A percentile compares a stretch with the other conserved stretches of the same genome.
phyloP scores from a whole-genome alignment of 2,888 invertebrate species.

The Sesamia inferens region DNA sequence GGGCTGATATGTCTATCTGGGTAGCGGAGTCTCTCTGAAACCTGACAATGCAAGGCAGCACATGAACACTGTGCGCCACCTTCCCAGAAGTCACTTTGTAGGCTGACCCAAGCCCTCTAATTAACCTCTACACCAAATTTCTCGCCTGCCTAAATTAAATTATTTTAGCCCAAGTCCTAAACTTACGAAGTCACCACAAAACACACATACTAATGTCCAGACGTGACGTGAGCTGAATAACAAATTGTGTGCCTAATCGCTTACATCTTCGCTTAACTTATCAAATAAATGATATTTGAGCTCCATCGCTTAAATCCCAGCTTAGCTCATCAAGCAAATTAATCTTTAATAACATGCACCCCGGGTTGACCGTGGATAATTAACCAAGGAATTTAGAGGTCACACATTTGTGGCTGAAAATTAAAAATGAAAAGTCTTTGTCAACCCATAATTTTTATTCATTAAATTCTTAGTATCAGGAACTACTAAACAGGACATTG shows the following conservation, averaged over 20 bases:
- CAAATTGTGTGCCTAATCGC: slow-evolving; percentile 60
- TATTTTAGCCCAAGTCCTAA: slow-evolving; percentile 34
- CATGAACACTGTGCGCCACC: too few species aligned
- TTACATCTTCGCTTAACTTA: slow-evolving; percentile 51
- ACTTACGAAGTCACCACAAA: slow-evolving; percentile 20
- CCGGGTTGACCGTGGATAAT: slow-evolving; percentile 48
- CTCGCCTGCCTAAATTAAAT: neutral
- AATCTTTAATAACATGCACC: slow-evolving; percentile 57
- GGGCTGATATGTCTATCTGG: too few species aligned
- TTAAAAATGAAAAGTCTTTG: neutral
- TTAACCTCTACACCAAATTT: too few species aligned
- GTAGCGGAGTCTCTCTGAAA: too few species aligned
- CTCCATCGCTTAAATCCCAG: slow-evolving; percentile 46
- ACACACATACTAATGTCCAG: slow-evolving; percentile 58
- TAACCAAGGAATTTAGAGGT: slow-evolving; percentile 16
- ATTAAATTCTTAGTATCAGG: neutral
- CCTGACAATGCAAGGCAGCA: too few species aligned
- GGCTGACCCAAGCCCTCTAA: too few species aligned
- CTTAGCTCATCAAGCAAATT: slow-evolving; percentile 44
- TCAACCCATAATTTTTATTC: neutral
- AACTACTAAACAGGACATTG: neutral
- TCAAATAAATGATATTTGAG: slow-evolving; percentile 55
- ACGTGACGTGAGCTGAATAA: slow-evolving; percentile 61
- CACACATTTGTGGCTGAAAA: neutral
- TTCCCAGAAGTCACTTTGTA: too few species aligned